A percentile compares a stretch with the other conserved stretches of the same genome.
Evolutionary conservation across 2,888 invertebrate species (phyloP).

Genomic region (Drosophila prostipennis): DNA sequence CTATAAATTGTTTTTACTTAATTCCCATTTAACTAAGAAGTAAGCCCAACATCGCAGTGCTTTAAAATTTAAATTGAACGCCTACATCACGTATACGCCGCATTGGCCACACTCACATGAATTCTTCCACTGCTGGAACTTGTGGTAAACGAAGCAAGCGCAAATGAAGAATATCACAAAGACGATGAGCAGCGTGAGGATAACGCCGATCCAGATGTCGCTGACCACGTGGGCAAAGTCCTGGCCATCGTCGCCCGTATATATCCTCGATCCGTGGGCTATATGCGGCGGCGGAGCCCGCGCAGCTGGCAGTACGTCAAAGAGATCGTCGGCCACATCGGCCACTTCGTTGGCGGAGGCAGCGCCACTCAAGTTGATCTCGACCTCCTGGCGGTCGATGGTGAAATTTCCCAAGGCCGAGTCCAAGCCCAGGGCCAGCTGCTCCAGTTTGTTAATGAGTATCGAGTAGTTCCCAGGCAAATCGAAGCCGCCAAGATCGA

Average conservation of each 20-base stretch:
- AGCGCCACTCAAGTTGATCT: slow-evolving; percentile 70
- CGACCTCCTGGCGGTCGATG: slow-evolving; percentile 79
- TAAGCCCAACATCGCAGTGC: too few relatives aligned
- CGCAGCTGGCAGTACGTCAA: slow-evolving; percentile 67
- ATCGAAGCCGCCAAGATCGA: slow-evolving; percentile 77
- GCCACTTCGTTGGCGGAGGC: slow-evolving; percentile 58
- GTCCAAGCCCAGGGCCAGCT: slow-evolving; percentile 81
- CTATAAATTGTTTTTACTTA: too few relatives aligned
- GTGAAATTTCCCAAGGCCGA: slow-evolving; percentile 80
- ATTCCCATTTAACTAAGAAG: too few relatives aligned
- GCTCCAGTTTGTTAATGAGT: slow-evolving; percentile 82
- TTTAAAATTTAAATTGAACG: too few relatives aligned
- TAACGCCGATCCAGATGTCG: slow-evolving; percentile 88
- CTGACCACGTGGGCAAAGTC: slow-evolving; percentile 86
- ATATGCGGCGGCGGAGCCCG: slow-evolving; percentile 68
- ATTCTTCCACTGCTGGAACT: slow-evolving; percentile 88
- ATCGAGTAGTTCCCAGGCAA: slow-evolving; percentile 82
- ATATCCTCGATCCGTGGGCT: slow-evolving; percentile 60
- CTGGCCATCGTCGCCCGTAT: slow-evolving; percentile 83
- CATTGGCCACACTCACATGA: slow-evolving; percentile 85
- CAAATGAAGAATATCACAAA: slow-evolving; percentile 88
- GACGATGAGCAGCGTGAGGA: slow-evolving; percentile 86
- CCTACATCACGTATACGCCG: slow-evolving; percentile 25
- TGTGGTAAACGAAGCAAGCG: slow-evolving; percentile 87
- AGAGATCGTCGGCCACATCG: slow-evolving; percentile 63